Evolutionary conservation across 2,888 invertebrate species (phyloP).

Genomic region (Sceliomorpha sp.): DNA sequence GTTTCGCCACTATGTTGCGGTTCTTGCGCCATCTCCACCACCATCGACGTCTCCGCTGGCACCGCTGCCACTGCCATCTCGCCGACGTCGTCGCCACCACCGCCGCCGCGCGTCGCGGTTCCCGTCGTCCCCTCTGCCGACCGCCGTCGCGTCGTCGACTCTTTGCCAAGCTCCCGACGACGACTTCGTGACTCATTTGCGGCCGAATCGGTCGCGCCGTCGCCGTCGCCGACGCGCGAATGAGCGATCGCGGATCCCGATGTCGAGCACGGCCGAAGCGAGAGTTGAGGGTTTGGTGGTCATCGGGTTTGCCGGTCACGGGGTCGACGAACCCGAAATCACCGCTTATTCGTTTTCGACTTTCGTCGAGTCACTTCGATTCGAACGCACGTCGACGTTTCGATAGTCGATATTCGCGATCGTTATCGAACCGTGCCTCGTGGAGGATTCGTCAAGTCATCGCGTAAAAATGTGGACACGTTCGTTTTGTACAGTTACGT

Average conservation of each 20-base stretch:
- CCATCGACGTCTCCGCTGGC: conserved; percentile 17
- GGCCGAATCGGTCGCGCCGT: conserved; percentile 59
- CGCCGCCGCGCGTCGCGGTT: conserved; percentile 47
- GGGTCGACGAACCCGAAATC: conserved; percentile 36
- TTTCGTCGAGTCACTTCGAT: conserved; percentile 26
- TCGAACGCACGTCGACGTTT: conserved; percentile 19
- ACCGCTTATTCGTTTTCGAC: conserved; percentile 18
- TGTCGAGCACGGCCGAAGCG: conserved; percentile 14
- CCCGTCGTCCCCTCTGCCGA: conserved; percentile 22
- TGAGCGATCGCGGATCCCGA: conserved; percentile 41
- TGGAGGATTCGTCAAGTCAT: conserved; percentile 39
- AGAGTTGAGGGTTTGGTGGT: conserved; percentile 42
- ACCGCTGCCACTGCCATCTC: conserved; percentile 40
- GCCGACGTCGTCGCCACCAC: conserved; percentile 40
- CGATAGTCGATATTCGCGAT: conserved; percentile 34
- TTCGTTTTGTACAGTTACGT: conserved; percentile 33
- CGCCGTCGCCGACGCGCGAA: too few species aligned
- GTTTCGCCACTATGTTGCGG: conserved; percentile 55
- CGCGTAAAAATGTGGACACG: conserved; percentile 26
- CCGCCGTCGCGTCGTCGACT: conserved; percentile 12
- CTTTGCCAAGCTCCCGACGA: conserved; percentile 20
- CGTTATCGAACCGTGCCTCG: conserved; percentile 22
- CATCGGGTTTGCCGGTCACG: conserved; percentile 45
- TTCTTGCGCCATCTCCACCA: conserved; percentile 60
- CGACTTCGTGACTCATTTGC: conserved; percentile 75